Conservation (phyloP, 2,888 invertebrate genomes). For the Sphaerophoria taeniata region DNA sequence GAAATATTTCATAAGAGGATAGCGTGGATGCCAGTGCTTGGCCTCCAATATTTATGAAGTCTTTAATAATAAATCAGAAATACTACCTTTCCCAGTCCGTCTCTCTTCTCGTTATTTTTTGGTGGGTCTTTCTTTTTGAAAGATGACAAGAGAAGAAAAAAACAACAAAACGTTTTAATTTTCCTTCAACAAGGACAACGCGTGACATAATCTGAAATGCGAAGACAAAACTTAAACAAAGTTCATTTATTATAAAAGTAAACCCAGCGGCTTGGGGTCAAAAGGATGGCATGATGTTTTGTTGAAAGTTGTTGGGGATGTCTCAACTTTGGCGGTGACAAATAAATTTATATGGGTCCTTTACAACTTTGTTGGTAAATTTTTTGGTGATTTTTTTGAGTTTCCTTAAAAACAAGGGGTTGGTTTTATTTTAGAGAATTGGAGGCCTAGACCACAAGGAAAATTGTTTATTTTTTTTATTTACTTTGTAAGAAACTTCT, state of each 20-base stretch:
- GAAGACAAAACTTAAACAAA: constrained; percentile 40
- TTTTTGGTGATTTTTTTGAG: neutral
- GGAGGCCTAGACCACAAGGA: no score
- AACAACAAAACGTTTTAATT: constrained; percentile 11
- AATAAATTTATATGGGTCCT: constrained; percentile 27
- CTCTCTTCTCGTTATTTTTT: neutral
- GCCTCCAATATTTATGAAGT: constrained; percentile 41
- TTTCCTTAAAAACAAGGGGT: no score
- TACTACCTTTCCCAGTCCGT: neutral
- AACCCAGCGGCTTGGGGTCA: neutral
- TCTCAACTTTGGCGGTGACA: constrained; percentile 5
- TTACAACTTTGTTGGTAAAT: neutral
- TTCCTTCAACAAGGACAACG: neutral
- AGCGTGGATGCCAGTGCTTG: neutral
- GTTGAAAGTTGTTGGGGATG: neutral
- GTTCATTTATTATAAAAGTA: constrained; percentile 22
- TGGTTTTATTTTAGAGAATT: no score
- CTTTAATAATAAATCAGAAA: constrained; percentile 46
- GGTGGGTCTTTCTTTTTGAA: neutral
- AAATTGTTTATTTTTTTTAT: no score
- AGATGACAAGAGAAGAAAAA: no score
- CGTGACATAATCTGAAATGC: neutral
- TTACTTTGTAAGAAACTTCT: no score
- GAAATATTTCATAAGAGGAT: constrained; percentile 13
- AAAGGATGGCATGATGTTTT: neutral